Base-by-base conservation (phyloP, 2,113 vertebrate genomes). In the Xenopus laevis region DNA sequence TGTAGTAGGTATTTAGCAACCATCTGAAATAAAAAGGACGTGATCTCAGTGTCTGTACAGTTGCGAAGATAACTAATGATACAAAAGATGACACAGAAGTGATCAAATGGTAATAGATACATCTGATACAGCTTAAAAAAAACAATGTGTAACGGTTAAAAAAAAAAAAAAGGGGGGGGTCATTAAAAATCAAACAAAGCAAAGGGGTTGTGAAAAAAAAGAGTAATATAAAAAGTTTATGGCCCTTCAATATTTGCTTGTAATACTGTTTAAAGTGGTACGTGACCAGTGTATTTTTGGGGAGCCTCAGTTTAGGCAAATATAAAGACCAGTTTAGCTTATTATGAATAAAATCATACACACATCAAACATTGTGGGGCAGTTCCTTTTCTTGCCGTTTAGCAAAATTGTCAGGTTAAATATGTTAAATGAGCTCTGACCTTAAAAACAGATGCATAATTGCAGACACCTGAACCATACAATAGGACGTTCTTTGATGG, bases 401-500 rank as follows among this genome's bases (percentile, higher is more conserved):
- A 23, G 21, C 10, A 23, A 10, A 60, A 23, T 8, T 23, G 58
- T 27, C 58, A 60, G 20, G 21, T 60, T 60, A 60, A 23, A 60
- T 23, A 23, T 13, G 18, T 23, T 23, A 60, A 60, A 23, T 60
- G 0, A 60, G 5, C 9, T 21, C 18, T 60, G 11, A 60, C 18
- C 58, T 60, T 16, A 13, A 60, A 4, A 9, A 60, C n/a, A 58
- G 33, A 21, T 59, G 63, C 53, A 58, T 27, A 59, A 0, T 72
- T 72, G 15, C 20, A 23, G 30, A 10, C 27, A 44, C 12, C 40
- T 45, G 44, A 50, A 66, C 30, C 52, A 23, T 50, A 10, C 17
- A 58, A 12, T 7, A 52, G 50, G 65, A 47, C 52, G 13, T 57
- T 65, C n/a, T 57, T 40, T 65, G 63, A 65, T 27, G 40, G 52